Percentiles rank a stretch among this genome's conserved stretches.
These are phyloP conservation scores for Gallinago paraguaiae DNA, from an alignment of 2,113 vertebrate species.

Conservation along the genomic window DNA sequence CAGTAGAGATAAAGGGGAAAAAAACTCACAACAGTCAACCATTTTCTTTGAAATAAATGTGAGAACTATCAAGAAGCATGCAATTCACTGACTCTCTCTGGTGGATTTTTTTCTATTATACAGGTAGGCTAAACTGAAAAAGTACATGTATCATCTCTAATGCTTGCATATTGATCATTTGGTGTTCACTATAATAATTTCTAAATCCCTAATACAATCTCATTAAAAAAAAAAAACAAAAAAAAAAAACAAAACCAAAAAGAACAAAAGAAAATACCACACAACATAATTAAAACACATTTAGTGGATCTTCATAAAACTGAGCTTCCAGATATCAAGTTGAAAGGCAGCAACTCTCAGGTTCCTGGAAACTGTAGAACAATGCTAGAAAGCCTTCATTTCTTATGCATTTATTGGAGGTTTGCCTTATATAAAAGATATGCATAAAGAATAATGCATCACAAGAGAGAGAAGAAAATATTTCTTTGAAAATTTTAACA, in stretches of 20 bases:
- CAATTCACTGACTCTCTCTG: not conserved
- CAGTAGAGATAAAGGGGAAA: not conserved
- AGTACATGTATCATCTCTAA: fast-evolving
- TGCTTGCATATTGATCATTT: not conserved
- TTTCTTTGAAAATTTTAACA: not conserved
- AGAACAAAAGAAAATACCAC: not conserved
- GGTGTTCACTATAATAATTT: not conserved
- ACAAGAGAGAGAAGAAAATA: not conserved
- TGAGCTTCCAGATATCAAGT: not conserved
- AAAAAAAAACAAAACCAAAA: too few species aligned
- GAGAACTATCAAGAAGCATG: not conserved
- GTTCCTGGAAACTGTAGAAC: not conserved
- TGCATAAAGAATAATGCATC: not conserved
- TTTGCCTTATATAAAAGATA: not conserved
- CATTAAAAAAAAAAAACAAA: not conserved
- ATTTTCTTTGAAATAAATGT: not conserved
- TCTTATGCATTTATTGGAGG: not conserved
- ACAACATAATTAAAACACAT: not conserved
- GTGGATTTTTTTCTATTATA: not conserved
- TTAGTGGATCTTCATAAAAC: not conserved
- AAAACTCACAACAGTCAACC: fast-evolving
- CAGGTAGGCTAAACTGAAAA: not conserved
- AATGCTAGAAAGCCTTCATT: not conserved
- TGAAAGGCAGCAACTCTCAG: not conserved
- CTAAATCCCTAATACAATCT: not conserved